Percentiles rank a stretch among this genome's conserved stretches.
Evolutionary conservation across 37 sponge, comb jelly and placozoan species (phyloP).

Genomic region (Crambe crambe): DNA sequence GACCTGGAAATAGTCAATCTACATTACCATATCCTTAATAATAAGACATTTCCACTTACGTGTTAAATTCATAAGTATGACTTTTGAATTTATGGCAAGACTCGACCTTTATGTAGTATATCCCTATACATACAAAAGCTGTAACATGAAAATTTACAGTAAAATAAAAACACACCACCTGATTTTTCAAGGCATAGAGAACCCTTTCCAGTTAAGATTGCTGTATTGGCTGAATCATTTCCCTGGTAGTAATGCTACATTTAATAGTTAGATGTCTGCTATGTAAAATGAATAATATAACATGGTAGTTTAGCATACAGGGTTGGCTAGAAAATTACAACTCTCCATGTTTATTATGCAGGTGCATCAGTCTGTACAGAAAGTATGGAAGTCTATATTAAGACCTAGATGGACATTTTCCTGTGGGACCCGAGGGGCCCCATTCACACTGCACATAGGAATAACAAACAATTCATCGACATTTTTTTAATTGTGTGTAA

Average conservation of each 20-base stretch:
- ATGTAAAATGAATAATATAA: not conserved
- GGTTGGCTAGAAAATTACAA: too few relatives aligned
- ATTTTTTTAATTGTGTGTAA: too few relatives aligned
- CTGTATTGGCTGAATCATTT: conserved; percentile 2
- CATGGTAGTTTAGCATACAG: too few relatives aligned
- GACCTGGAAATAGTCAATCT: conserved; percentile 15
- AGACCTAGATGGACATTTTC: too few relatives aligned
- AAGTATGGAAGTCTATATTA: too few relatives aligned
- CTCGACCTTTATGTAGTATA: conserved; percentile 46
- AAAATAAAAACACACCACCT: conserved; percentile 19
- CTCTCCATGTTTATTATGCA: too few relatives aligned
- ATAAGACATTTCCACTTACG: too few relatives aligned
- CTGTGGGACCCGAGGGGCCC: too few relatives aligned
- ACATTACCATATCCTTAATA: not conserved
- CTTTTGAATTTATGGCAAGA: conserved; percentile 82
- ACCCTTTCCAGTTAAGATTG: not conserved
- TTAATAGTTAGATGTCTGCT: not conserved
- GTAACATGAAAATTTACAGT: not conserved
- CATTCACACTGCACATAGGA: too few relatives aligned
- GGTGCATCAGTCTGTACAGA: too few relatives aligned
- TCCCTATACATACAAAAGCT: conserved; percentile 26
- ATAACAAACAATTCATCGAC: too few relatives aligned
- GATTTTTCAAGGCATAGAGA: conserved; percentile 61
- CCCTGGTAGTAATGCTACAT: not conserved
- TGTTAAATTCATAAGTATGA: conserved; percentile 53